Conservation (phyloP, 2,797 vertebrate species). For the Trichosurus vulpecula region DNA sequence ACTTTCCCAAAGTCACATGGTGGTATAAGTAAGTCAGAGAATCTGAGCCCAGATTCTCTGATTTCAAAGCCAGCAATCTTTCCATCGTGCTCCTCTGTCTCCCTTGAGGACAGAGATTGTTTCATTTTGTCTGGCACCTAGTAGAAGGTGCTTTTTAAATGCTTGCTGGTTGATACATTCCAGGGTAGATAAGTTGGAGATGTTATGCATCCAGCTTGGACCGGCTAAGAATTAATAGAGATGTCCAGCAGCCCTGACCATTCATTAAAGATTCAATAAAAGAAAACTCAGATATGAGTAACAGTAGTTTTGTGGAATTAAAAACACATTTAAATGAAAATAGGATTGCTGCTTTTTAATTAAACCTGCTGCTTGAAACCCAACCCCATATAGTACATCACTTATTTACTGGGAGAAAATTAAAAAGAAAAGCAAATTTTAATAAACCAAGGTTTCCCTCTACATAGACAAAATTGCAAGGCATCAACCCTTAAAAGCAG, state of each 20-base stretch:
- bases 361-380: conserved; percentile 49
- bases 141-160: neutral
- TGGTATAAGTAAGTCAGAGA: neutral
- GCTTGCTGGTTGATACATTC: neutral
- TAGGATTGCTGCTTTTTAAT: conserved; percentile 55
- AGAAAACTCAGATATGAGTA: neutral
- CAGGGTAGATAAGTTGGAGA: neutral
- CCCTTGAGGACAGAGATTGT: neutral
- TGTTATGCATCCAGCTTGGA: neutral
- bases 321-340: conserved; percentile 69
- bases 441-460: neutral
- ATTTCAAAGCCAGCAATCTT: neutral
- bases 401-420: conserved; percentile 67
- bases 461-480: conserved; percentile 55
- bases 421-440: conserved; percentile 69
- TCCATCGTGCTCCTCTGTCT: neutral
- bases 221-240: conserved; percentile 30
- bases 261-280: conserved; percentile 51
- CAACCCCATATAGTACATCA: conserved; percentile 36
- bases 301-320: conserved; percentile 17
- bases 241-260: conserved; percentile 37
- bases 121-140: neutral
- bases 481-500: conserved; percentile 49
- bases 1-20: neutral
- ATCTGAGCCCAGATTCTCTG: neutral